Evolutionary conservation across 1,140 invertebrate genomes (phyloP), one percentile per base, ranked within the genome.

Genomic region (Dendrolimus punctatus): DNA sequence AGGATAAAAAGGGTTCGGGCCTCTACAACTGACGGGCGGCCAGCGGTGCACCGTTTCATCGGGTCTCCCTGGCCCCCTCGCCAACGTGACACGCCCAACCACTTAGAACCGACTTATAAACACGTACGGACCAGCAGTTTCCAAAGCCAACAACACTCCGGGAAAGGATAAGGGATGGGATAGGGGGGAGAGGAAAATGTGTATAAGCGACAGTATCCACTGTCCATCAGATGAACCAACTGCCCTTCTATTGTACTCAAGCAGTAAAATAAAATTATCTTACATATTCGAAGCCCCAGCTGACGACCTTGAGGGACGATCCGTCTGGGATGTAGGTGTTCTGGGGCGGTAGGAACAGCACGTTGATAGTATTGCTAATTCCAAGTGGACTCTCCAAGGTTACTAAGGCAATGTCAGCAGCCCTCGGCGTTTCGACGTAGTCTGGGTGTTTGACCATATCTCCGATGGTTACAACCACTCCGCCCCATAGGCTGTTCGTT

Each of bases 211-310:
- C 23, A 23, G 23, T 23, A 23, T 23, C 3, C 23, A 23, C 23
- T 23, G 1, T 23, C 23, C 23, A 23, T 23, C 23, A 3, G 23
- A 23, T 23, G 23, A 3, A 23, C 23, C 23, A 3, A 2, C 23
- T 23, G 23, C 3, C 3, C 3, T 23, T 23, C 23, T 23, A 6
- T 0, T 6, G 7, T 2, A 45, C 6, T 9, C 43, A n/a, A n/a
- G n/a, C 5, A 53, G 37, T 50, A 49, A 46, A 39, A 6, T 7
- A 54, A 56, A 23, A 8, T 36, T 39, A 38, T 37, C 76, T 68
- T 48, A 81, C 78, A 47, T 51, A 47, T 57, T 73, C 71, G 23
- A 81, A 81, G 50, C 78, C 78, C 76, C 76, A 79, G 57, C 78
- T 72, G 8, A 73, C 69, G 6, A 76, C 52, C 41, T 61, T 72